Percentiles rank a stretch among this genome's conserved stretches.
These are phyloP conservation scores for Invenusta paracnida DNA, from an alignment of 2,888 invertebrate species.

Conservation along the genomic window DNA sequence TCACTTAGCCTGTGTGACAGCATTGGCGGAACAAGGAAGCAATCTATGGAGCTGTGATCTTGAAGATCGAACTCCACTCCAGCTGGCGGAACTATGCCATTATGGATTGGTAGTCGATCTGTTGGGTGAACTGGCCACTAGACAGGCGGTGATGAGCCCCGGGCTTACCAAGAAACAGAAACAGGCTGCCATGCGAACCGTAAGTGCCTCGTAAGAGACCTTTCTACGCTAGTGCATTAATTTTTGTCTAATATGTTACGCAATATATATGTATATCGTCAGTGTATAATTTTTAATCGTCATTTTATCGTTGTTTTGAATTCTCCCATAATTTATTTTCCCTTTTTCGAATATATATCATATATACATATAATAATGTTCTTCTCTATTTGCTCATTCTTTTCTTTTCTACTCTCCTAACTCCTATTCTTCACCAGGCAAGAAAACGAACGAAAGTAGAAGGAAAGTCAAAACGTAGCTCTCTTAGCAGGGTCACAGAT, in stretches of 20 bases:
- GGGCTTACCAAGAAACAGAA: not conserved
- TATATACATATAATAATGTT: no score
- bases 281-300: no score
- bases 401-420: no score
- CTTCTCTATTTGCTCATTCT: no score
- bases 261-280: no score
- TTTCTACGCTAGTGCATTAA: no score
- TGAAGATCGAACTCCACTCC: not conserved
- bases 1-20: not conserved
- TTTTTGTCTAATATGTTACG: no score
- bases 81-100: not conserved
- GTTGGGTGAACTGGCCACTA: not conserved
- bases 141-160: not conserved
- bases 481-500: not conserved
- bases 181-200: not conserved
- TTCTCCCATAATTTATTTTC: no score
- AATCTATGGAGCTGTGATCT: not conserved
- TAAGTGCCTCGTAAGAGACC: no score
- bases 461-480: not conserved
- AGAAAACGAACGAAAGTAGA: not conserved
- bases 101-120: not conserved
- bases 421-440: no score
- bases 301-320: no score
- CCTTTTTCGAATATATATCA: no score
- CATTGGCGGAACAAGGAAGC: not conserved